Evolutionary conservation across 2,113 vertebrate species (phyloP).

Genomic region (Syrmaticus mikado): DNA sequence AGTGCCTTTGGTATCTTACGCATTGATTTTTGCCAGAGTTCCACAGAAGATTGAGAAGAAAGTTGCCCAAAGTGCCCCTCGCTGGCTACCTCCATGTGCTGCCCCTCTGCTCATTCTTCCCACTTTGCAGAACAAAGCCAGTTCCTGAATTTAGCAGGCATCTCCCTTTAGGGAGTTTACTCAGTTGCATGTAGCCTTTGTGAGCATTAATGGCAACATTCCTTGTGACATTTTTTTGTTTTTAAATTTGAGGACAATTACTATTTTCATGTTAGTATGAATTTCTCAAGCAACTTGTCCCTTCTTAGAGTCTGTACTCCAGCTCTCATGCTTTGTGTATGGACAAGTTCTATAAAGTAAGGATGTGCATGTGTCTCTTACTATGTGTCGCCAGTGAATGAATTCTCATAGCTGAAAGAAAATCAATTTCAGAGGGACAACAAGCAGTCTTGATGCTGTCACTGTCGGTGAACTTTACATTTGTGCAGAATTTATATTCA

Average conservation of each 20-base stretch:
- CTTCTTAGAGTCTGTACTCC: not conserved
- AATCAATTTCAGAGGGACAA: not conserved
- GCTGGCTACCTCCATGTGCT: not conserved
- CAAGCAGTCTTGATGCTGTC: accelerated
- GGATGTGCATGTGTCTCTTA: not conserved
- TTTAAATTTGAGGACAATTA: not conserved
- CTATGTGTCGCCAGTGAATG: not conserved
- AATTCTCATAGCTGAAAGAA: not conserved
- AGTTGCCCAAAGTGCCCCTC: not conserved
- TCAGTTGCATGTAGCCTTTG: accelerated
- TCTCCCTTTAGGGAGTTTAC: not conserved
- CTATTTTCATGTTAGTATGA: not conserved
- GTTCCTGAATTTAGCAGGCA: not conserved
- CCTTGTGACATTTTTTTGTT: not conserved
- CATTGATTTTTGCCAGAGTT: not conserved
- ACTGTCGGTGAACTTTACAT: not conserved
- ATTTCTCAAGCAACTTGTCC: not conserved
- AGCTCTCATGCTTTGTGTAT: not conserved
- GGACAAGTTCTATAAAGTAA: not conserved
- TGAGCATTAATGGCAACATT: not conserved
- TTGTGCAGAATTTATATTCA: not conserved
- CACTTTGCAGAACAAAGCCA: not conserved
- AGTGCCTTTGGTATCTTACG: not conserved
- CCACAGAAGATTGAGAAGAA: not conserved
- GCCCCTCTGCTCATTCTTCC: not conserved